These are phyloP conservation scores for Tetragnatha versicolor DNA, from an alignment of 1,140 invertebrate genomes.

Conservation along the genomic window DNA sequence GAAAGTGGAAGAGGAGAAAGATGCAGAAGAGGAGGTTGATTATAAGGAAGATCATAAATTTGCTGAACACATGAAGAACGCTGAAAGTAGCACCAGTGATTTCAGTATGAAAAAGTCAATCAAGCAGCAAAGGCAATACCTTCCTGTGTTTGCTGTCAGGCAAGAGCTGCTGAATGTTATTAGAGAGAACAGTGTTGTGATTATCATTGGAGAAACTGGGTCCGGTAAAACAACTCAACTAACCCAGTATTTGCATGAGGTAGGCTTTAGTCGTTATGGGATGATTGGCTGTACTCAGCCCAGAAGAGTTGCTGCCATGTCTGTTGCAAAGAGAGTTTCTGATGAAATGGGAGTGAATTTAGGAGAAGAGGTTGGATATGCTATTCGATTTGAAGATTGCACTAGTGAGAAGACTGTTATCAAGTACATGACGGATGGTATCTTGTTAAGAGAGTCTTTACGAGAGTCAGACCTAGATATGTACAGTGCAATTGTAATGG, in stretches of 20 bases:
- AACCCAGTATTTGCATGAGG: slow-evolving; percentile 97
- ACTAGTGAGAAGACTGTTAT: slow-evolving; percentile 95
- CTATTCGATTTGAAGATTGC: slow-evolving; percentile 99
- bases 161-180: slow-evolving; percentile 94
- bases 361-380: slow-evolving; percentile 94
- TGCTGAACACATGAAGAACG: slow-evolving; percentile 88
- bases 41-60: slow-evolving; percentile 93
- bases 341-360: slow-evolving; percentile 95
- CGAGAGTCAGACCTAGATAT: slow-evolving; percentile 93
- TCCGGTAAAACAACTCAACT: slow-evolving; percentile 99
- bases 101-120: slow-evolving; percentile 90
- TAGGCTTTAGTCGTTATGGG: slow-evolving; percentile 91
- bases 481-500: slow-evolving; percentile 98
- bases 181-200: slow-evolving; percentile 91
- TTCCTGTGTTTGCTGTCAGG: slow-evolving; percentile 95
- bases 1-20: slow-evolving; percentile 70
- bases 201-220: slow-evolving; percentile 98
- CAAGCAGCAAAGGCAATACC: slow-evolving; percentile 84
- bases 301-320: slow-evolving; percentile 96
- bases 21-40: slow-evolving; percentile 74
- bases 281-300: slow-evolving; percentile 96
- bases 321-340: slow-evolving; percentile 97
- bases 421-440: slow-evolving; percentile 99
- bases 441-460: slow-evolving; percentile 92
- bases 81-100: slow-evolving; percentile 78